Evolutionary conservation across 2,113 vertebrate species (phyloP), one percentile per base, ranked within the genome.

Genomic region (Acanthochromis polyacanthus): DNA sequence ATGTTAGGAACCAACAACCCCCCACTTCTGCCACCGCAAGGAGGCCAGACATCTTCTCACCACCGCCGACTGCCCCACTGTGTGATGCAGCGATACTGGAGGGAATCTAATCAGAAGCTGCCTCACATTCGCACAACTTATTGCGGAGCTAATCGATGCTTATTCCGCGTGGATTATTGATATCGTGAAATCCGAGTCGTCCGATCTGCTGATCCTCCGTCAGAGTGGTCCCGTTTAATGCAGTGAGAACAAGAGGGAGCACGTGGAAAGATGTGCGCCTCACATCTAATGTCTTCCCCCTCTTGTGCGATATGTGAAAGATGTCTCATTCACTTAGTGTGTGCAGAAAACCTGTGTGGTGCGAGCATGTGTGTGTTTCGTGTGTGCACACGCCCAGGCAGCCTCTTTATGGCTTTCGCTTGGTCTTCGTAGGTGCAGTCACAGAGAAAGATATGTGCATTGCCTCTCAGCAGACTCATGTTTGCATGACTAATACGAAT

Each of bases 71-170:
- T 77, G 25, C 50, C 75, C 79, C 28, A 17, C 80, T 78, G 80
- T 76, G 80, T 80, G 75, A 90, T 74, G 80, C 57, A 75, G 56
- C 5, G 68, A 80, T 81, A 75, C 79, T 73, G 10, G 53, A 82
- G 45, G 64, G 84, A 89, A 93, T 92, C 81, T 77, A 86, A 93
- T 94, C 90, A 90, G 83, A 75, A 81, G 28, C 40, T 38, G 52
- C 57, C 59, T 66, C 81, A 85, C 86, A 76, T 71, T 71, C n/a
- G 62, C 73, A 90, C 78, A 79, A 78, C 62, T 78, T 58, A 64
- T 52, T 55, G 52, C 51, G 11, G 65, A 80, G 59, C 64, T 78
- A 90, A 91, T 94, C 84, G 17, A 91, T 86, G 76, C 61, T 55
- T 84, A 69, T 86, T 87, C 65, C 84, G 71, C 65, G 63, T 86